Conservation (phyloP, 2,888 invertebrate genomes). For the Reticulitermes lucifugus region DNA sequence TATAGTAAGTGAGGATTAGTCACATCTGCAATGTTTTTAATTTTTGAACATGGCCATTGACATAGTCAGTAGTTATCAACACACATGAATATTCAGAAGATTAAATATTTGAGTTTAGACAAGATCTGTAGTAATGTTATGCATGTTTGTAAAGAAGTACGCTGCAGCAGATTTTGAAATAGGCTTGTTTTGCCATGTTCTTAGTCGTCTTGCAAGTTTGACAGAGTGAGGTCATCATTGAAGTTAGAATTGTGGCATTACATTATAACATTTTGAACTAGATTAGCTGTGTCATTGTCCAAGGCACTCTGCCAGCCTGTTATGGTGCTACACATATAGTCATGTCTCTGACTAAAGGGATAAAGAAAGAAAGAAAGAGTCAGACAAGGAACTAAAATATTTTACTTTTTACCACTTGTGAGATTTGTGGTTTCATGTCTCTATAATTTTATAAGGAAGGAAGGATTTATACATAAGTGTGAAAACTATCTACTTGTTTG, state of each 20-base stretch:
- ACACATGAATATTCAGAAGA: too few relatives aligned
- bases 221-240: too few relatives aligned
- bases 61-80: not conserved
- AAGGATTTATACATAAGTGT: not conserved
- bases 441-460: not conserved
- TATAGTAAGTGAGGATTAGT: not conserved
- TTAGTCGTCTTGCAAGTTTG: too few relatives aligned
- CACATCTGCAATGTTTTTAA: not conserved
- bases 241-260: too few relatives aligned
- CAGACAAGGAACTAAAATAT: not conserved
- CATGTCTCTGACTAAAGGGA: not conserved
- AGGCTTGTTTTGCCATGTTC: too few relatives aligned
- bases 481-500: not conserved
- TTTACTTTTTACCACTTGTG: not conserved
- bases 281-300: not conserved
- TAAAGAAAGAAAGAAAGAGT: constrained; percentile 2
- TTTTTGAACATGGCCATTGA: not conserved
- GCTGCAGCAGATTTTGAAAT: too few relatives aligned
- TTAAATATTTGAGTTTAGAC: too few relatives aligned
- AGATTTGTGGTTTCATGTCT: not conserved
- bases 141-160: too few relatives aligned
- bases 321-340: not conserved
- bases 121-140: too few relatives aligned
- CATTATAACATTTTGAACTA: not conserved
- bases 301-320: not conserved